phyloP scores from a whole-genome alignment of 2,888 invertebrate genomes.

The Drosophila meridionalis region DNA sequence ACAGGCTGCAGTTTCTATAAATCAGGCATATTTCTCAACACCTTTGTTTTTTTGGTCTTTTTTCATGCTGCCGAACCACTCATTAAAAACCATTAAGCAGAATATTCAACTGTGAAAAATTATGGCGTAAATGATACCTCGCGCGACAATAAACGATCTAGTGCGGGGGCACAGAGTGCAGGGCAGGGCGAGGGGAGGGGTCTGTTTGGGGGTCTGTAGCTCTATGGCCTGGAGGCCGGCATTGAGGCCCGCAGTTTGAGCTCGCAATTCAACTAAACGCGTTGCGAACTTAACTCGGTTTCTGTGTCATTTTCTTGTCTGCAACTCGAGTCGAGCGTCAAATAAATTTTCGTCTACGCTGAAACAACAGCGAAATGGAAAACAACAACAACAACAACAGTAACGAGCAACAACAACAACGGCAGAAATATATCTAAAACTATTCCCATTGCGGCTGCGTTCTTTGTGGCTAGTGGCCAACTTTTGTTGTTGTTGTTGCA shows the following conservation, averaged over 20 bases:
- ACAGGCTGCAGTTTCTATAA: constrained; percentile 72
- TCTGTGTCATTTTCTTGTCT: constrained; percentile 80
- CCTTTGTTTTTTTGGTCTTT: constrained; percentile 45
- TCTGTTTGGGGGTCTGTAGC: constrained; percentile 3
- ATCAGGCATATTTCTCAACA: constrained; percentile 78
- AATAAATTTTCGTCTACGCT: constrained; percentile 75
- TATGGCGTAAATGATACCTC: constrained; percentile 79
- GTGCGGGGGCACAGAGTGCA: background rate
- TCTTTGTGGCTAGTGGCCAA: constrained; percentile 39
- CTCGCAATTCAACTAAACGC: constrained; percentile 66
- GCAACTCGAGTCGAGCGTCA: constrained; percentile 73
- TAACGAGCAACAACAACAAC: constrained; percentile 21
- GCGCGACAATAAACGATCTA: constrained; percentile 58
- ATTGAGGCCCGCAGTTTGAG: constrained; percentile 33
- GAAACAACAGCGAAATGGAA: constrained; percentile 52
- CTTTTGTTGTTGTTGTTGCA: constrained; percentile 32
- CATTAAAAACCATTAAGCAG: constrained; percentile 78
- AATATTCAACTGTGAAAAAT: constrained; percentile 77
- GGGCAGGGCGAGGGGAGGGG: no score
- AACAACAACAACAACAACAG: constrained; percentile 39
- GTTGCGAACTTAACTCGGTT: constrained; percentile 73
- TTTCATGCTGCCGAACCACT: constrained; percentile 56
- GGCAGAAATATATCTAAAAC: constrained; percentile 28
- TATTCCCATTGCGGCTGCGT: constrained; percentile 59
- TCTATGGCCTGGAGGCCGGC: constrained; percentile 3